These are phyloP conservation scores for Drosophila robusta DNA, from an alignment of 2,888 invertebrate genomes.

Conservation along the genomic window DNA sequence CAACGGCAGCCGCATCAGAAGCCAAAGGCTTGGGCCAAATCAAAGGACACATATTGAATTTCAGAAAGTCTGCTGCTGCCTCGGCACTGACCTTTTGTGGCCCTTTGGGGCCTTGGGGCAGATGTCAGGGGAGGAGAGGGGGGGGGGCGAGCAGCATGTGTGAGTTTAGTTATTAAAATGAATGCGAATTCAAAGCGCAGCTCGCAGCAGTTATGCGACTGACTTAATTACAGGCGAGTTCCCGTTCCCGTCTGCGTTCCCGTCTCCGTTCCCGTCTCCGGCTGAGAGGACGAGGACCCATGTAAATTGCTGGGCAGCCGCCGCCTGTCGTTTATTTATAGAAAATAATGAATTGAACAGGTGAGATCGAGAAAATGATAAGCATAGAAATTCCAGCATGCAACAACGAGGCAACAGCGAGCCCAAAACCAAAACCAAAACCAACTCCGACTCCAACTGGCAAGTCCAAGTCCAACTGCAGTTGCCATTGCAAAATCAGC, in stretches of 20 bases:
- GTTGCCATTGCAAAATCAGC: slow-evolving; percentile 66
- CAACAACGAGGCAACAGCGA: slow-evolving; percentile 56
- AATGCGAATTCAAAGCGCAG: slow-evolving; percentile 59
- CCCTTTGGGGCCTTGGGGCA: slow-evolving; percentile 6
- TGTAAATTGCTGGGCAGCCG: slow-evolving; percentile 66
- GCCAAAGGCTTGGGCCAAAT: slow-evolving; percentile 43
- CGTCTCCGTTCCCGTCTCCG: no score
- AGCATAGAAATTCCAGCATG: slow-evolving; percentile 81
- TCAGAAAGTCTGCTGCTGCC: slow-evolving; percentile 48
- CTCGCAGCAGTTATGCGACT: slow-evolving; percentile 55
- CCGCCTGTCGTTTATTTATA: slow-evolving; percentile 76
- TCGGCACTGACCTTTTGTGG: slow-evolving; percentile 62
- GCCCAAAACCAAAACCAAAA: slow-evolving; percentile 32
- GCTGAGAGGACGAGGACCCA: slow-evolving; percentile 31
- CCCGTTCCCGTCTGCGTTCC: neutral
- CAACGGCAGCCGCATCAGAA: slow-evolving; percentile 37
- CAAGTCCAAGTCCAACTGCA: slow-evolving; percentile 45
- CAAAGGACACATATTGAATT: slow-evolving; percentile 75
- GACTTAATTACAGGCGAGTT: slow-evolving; percentile 66
- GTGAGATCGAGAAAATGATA: slow-evolving; percentile 81
- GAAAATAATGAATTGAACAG: slow-evolving; percentile 81
- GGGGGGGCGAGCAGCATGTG: slow-evolving; percentile 26
- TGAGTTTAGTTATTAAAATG: slow-evolving; percentile 74
- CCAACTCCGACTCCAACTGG: slow-evolving; percentile 11
- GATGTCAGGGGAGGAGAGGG: neutral